phyloP scores from a whole-genome alignment of 2,797 vertebrate genomes.

The Clangula hyemalis region DNA sequence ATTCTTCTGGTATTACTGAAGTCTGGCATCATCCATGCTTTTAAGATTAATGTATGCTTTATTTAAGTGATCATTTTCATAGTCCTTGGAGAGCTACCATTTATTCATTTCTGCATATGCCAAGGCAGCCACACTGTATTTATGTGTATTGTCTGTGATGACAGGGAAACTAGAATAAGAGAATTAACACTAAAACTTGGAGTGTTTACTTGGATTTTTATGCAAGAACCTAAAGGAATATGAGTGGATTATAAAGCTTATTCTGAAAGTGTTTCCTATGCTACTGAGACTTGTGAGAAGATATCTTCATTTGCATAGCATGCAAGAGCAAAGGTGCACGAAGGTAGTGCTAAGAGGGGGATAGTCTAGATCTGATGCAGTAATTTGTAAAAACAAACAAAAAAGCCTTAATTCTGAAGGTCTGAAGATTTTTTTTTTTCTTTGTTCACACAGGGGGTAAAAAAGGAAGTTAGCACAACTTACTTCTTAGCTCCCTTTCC shows the following conservation, averaged over 20 bases:
- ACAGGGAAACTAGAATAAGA: neutral
- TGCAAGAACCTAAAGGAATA: neutral
- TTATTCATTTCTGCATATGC: neutral
- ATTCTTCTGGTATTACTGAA: neutral
- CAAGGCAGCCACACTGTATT: neutral
- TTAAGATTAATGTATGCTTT: neutral
- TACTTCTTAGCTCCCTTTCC: neutral
- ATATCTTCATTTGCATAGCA: neutral
- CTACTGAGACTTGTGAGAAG: neutral
- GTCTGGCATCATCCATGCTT: neutral
- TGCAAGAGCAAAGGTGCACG: neutral
- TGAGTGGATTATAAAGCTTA: neutral
- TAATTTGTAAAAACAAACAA: neutral
- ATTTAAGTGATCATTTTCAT: neutral
- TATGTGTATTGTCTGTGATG: neutral
- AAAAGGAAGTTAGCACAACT: neutral
- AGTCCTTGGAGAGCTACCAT: neutral
- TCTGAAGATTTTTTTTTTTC: neutral
- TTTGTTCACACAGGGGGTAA: rapidly evolving
- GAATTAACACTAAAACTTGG: neutral
- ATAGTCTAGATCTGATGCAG: neutral
- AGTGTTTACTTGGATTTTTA: neutral
- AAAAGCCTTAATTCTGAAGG: neutral
- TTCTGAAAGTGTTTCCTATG: neutral
- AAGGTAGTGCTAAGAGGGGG: neutral